Evolutionary conservation across 2,113 vertebrate genomes (phyloP), one percentile per base, ranked within the genome.

Genomic region (Bujurquina vittata): DNA sequence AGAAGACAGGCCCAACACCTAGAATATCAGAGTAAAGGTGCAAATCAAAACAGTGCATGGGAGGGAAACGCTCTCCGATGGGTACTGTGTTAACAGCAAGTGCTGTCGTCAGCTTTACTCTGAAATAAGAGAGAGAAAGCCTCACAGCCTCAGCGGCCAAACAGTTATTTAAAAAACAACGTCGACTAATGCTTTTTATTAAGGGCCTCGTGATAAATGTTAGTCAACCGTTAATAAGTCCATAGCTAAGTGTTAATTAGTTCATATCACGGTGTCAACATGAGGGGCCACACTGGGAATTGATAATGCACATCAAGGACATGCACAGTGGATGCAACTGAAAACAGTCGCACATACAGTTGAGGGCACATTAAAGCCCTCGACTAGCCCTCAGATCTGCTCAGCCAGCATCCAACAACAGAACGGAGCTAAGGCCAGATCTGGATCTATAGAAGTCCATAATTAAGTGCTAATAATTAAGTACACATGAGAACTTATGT

Each of bases 341-440:
- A 22, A 67, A 67, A 67, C 23, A 0, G 0, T 29, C 40, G 18
- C 63, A 26, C 22, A 0, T 29, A 69, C 40, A 20, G 5, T 20
- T 69, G 3, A 18, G 43, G 31, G 23, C 65, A 69, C 18, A 52
- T 2, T 1, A 2, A 52, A 52, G 23, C 23, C 9, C 1, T 0
- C 40, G 49, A 4, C 23, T 17, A 46, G 37, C 63, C 63, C 11
- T 14, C 22, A 31, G 12, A 31, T 15, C 23, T 69, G 23, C 40
- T 49, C 0, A 1, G 23, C 22, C 55, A 58, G 8, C 14, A 26
- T 46, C 63, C 40, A 22, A 26, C 37, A 0, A 65, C 35, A 0
- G 22, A 46, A 2, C 3, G 26, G n/a, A 65, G 63, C 0, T 52
- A 15, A 8, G 17, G 65, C 23, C 40, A 4, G 15, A 46, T 18